Base-by-base conservation (phyloP, 2,797 vertebrate species). In the Rallus crepitans region DNA sequence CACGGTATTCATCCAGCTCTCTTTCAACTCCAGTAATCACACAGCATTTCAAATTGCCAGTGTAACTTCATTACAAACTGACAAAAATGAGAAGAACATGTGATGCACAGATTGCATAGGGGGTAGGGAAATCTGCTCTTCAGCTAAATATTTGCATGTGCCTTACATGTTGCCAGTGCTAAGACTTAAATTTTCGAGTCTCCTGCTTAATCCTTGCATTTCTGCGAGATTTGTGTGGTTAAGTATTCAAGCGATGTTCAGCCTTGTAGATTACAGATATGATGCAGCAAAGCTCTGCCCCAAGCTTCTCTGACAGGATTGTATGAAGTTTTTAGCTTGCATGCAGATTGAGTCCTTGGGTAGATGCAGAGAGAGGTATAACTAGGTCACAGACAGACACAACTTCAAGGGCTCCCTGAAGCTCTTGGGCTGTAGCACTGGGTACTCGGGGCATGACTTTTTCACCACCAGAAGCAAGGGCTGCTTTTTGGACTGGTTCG, bases 81-180 rank as follows among this genome's bases (percentile, higher is more conserved):
- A 82, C 14, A 87, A 66, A 87, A 72, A 78, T 23, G 9, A 69
- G 40, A 52, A 9, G 48, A 71, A 82, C 77, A 28, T 40, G 64
- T 65, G 56, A 69, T 15, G 30, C 15, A 52, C 45, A 63, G 15
- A 56, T 56, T 82, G 42, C 15, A 53, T 84, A 80, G 63, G 60
- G 42, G 15, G 35, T 50, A 87, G 88, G 72, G 33, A 96, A 95
- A 80, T 92, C 42, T 77, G n/a, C 35, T 94, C 48, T 93, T 92
- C 75, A 82, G 64, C 45, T 95, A 90, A 94, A 89, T 87, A 85
- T 89, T 89, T 93, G 35, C 72, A 78, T 61, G 86, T 79, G 24
- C 45, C 76, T 96, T 94, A 84, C 64, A 55, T 3, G 2, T 82
- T 68, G 66, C 37, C 1, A 16, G 73, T 3, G 11, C 86, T 89